A percentile compares a stretch with the other conserved stretches of the same genome.
Evolutionary conservation across 2,888 invertebrate species (phyloP).

Genomic region (Philonicus albiceps): DNA sequence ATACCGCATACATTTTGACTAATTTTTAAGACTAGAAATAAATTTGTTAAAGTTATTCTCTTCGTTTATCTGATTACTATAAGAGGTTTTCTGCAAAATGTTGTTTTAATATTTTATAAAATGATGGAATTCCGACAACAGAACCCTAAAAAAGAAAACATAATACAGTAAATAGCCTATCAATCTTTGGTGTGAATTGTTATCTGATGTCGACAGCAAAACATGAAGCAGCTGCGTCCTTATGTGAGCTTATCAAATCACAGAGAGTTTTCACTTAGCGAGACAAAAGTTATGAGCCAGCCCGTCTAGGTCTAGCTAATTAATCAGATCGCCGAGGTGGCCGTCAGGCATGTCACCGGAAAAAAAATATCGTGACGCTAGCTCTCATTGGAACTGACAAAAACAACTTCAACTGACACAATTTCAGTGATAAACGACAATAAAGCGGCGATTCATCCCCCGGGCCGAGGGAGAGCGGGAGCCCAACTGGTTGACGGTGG

Average conservation of each 20-base stretch:
- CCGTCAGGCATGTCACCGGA: background rate
- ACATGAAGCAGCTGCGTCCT: background rate
- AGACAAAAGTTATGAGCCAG: background rate
- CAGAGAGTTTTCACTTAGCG: background rate
- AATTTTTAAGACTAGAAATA: no score
- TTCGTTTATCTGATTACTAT: no score
- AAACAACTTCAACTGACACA: constrained; percentile 33
- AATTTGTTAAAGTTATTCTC: no score
- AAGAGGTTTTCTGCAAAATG: no score
- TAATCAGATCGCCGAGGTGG: constrained; percentile 1
- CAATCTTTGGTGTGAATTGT: background rate
- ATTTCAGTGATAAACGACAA: constrained; percentile 23
- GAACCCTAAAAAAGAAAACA: background rate
- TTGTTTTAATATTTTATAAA: background rate
- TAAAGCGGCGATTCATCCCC: constrained; percentile 20
- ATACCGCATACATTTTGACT: no score
- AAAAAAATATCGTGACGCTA: constrained; percentile 4
- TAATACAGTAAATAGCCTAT: background rate
- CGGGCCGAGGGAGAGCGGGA: background rate
- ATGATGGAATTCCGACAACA: background rate
- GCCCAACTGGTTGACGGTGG: background rate
- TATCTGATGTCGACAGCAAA: background rate
- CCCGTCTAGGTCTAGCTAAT: constrained; percentile 4
- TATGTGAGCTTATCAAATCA: background rate
- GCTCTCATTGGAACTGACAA: background rate